Conservation (phyloP, 2,797 vertebrate species). For the Morus bassanus region DNA sequence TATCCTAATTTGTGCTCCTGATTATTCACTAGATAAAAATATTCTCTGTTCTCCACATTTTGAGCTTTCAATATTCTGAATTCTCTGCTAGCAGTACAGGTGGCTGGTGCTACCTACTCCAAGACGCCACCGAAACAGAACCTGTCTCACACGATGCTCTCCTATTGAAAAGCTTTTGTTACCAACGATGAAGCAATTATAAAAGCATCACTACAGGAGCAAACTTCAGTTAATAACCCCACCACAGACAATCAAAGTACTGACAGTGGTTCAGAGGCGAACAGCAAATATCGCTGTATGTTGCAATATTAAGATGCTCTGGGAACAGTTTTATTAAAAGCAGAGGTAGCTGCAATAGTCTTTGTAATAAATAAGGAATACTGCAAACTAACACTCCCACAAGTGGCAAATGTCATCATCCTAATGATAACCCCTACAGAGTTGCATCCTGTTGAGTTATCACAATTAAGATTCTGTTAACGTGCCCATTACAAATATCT, state of each 20-base stretch:
- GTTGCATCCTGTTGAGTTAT: slow-evolving; percentile 26
- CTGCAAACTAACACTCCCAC: not conserved
- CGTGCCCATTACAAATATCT: slow-evolving; percentile 56
- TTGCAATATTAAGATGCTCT: not conserved
- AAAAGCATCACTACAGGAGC: not conserved
- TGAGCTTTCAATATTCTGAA: not conserved
- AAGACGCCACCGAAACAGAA: not conserved
- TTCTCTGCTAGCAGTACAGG: not conserved
- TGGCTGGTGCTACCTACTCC: not conserved
- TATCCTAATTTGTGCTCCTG: not conserved
- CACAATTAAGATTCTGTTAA: slow-evolving; percentile 61
- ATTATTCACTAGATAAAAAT: not conserved
- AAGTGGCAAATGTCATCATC: not conserved
- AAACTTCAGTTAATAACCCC: not conserved
- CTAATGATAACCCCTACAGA: not conserved
- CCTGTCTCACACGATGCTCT: not conserved
- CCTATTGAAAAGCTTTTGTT: not conserved
- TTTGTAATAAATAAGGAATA: not conserved
- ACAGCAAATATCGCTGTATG: not conserved
- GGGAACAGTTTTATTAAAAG: not conserved
- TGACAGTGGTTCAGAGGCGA: not conserved
- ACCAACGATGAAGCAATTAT: not conserved
- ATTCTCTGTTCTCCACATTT: not conserved
- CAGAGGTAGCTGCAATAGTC: not conserved
- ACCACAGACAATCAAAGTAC: not conserved